Evolutionary conservation across 53 echinoderm and acorn worm genomes (phyloP).

Genomic region (Stichopus horrens): DNA sequence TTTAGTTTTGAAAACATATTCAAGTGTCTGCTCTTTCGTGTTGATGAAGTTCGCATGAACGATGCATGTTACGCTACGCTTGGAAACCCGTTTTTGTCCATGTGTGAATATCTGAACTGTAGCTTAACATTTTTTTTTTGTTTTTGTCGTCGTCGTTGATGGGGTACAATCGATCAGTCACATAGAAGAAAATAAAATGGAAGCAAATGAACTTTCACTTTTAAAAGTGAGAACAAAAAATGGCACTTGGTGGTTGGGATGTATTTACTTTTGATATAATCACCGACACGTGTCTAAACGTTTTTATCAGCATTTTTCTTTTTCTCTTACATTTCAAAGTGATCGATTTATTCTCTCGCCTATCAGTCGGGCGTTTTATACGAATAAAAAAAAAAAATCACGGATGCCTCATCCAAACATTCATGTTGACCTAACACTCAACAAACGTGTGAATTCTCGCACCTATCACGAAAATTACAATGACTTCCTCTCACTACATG

Average conservation of each 20-base stretch:
- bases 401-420: background rate
- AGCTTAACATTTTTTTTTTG: too few species aligned
- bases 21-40: too few species aligned
- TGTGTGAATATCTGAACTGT: too few species aligned
- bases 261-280: background rate
- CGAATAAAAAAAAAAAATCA: background rate
- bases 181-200: background rate
- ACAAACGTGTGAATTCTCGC: conserved; percentile 18
- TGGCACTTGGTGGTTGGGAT: background rate
- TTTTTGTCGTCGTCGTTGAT: background rate
- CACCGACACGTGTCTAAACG: background rate
- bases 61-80: too few species aligned
- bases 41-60: too few species aligned
- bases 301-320: background rate
- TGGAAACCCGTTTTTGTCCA: too few species aligned
- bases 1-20: too few species aligned
- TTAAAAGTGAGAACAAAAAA: background rate
- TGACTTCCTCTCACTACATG: too few species aligned
- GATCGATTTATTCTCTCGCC: background rate
- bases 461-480: background rate
- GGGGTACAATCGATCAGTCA: background rate
- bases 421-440: conserved; percentile 23
- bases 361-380: background rate
- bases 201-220: conserved; percentile 3
- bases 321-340: background rate